Evolutionary conservation across 2,888 invertebrate species (phyloP).

Genomic region (Clunio marinus): DNA sequence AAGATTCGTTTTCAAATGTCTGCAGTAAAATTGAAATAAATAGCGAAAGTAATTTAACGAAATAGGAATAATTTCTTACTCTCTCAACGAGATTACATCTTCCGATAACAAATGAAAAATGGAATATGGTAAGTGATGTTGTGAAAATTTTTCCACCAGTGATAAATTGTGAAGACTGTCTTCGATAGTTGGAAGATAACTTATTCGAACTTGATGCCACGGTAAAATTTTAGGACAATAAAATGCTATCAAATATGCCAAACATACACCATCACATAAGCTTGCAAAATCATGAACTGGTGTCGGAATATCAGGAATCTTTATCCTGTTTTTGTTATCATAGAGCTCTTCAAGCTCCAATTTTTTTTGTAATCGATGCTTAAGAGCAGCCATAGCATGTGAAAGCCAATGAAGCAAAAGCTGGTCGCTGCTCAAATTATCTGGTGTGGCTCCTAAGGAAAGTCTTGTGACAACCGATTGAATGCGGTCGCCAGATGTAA

Average conservation of each 20-base stretch:
- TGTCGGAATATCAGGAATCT: slow-evolving; percentile 57
- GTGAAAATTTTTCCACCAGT: slow-evolving; percentile 82
- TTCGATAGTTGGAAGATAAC: slow-evolving; percentile 52
- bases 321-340: slow-evolving; percentile 20
- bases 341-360: slow-evolving; percentile 45
- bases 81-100: slow-evolving; percentile 89
- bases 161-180: slow-evolving; percentile 89
- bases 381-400: slow-evolving; percentile 76
- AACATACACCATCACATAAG: slow-evolving; percentile 83
- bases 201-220: slow-evolving; percentile 62
- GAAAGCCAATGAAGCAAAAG: slow-evolving; percentile 79
- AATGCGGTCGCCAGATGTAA: slow-evolving; percentile 82
- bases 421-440: slow-evolving; percentile 18
- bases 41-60: background rate
- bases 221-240: slow-evolving; percentile 80
- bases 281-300: slow-evolving; percentile 76
- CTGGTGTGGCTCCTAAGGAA: background rate
- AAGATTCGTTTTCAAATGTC: slow-evolving; percentile 87
- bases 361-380: slow-evolving; percentile 55
- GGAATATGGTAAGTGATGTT: slow-evolving; percentile 75
- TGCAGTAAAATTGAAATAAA: slow-evolving; percentile 50
- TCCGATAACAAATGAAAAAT: slow-evolving; percentile 94
- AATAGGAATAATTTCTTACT: slow-evolving; percentile 54
- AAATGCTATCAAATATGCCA: slow-evolving; percentile 82
- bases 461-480: slow-evolving; percentile 70